phyloP scores from a whole-genome alignment of 2,797 vertebrate genomes.

The Sebastes steindachneri region DNA sequence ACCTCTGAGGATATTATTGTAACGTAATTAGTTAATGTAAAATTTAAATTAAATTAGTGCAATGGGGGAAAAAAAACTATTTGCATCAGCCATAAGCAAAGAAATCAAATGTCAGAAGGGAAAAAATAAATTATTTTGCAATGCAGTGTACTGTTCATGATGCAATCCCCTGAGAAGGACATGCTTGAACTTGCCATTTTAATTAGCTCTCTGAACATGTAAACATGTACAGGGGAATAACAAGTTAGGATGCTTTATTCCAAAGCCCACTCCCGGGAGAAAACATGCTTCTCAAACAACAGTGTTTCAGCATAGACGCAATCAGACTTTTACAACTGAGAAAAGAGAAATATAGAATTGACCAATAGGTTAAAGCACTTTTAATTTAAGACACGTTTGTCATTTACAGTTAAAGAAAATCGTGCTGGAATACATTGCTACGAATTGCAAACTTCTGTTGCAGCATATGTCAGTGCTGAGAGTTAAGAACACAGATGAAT shows the following conservation, averaged over 20 bases:
- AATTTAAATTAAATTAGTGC: slow-evolving; percentile 4
- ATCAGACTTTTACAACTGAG: not conserved
- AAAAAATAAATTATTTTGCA: not conserved
- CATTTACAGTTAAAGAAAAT: not conserved
- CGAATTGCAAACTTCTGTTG: not conserved
- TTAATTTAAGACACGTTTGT: not conserved
- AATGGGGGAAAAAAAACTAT: not conserved
- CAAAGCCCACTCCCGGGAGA: slow-evolving; percentile 20
- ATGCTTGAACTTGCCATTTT: slow-evolving; percentile 76
- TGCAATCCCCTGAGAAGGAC: slow-evolving; percentile 59
- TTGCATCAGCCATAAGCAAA: slow-evolving; percentile 28
- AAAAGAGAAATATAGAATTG: not conserved
- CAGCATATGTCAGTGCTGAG: not conserved
- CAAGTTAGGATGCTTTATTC: slow-evolving; percentile 39
- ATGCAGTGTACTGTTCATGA: slow-evolving; percentile 3
- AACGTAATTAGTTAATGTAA: not conserved
- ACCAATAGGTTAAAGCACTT: not conserved
- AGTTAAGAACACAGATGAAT: slow-evolving; percentile 39
- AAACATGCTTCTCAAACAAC: slow-evolving; percentile 3
- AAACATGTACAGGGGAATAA: slow-evolving; percentile 68
- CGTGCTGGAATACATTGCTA: not conserved
- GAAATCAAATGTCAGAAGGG: slow-evolving; percentile 1
- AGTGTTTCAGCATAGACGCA: not conserved
- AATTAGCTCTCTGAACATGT: slow-evolving; percentile 73
- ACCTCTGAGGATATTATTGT: not conserved